Evolutionary conservation across 2,797 vertebrate genomes (phyloP).

Genomic region (Sphaeramia orbicularis): DNA sequence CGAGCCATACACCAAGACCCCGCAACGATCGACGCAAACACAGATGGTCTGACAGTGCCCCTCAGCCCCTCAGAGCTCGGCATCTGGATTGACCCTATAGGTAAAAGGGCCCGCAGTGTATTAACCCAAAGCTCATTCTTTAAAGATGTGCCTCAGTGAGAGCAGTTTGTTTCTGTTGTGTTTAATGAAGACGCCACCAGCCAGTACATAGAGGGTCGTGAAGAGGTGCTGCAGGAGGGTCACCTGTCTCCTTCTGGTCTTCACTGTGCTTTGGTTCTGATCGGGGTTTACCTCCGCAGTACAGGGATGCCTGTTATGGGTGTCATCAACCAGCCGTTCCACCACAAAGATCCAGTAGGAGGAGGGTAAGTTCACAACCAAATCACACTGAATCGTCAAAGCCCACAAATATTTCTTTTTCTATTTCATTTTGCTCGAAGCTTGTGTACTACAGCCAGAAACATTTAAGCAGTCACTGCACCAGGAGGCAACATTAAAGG

Average conservation of each 20-base stretch:
- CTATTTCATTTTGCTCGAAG: too few species aligned
- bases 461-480: neutral
- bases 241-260: constrained; percentile 88
- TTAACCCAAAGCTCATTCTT: neutral
- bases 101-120: constrained; percentile 52
- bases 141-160: neutral
- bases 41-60: constrained; percentile 72
- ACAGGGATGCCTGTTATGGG: constrained; percentile 91
- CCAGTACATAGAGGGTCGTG: constrained; percentile 90
- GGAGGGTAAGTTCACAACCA: constrained; percentile 66
- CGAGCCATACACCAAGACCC: constrained; percentile 85
- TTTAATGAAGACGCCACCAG: constrained; percentile 87
- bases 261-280: constrained; percentile 90
- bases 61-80: constrained; percentile 79
- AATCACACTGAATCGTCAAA: neutral
- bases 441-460: neutral
- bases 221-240: constrained; percentile 80
- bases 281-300: constrained; percentile 88
- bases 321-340: constrained; percentile 93
- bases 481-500: neutral
- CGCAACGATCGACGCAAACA: constrained; percentile 46
- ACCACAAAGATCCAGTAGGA: constrained; percentile 77
- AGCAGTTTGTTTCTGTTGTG: constrained; percentile 23
- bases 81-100: constrained; percentile 89
- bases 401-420: neutral